Base-by-base conservation (phyloP, 2,797 vertebrate species). In the Artibeus jamaicensis region DNA sequence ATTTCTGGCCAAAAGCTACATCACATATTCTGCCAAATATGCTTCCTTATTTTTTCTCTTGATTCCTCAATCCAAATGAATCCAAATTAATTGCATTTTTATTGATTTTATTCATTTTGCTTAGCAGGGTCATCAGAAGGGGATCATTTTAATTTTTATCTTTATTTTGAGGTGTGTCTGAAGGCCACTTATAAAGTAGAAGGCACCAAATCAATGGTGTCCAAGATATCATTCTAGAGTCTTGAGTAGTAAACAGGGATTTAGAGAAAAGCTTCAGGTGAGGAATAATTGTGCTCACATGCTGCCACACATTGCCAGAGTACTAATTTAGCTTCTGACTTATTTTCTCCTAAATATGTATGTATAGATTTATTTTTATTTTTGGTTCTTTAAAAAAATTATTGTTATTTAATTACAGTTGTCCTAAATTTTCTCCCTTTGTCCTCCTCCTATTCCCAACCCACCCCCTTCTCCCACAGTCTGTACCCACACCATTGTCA, bases 41-140 rank as follows among this genome's bases (percentile, higher is more conserved):
- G 79, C 88, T 95, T 96, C 88, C 79, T 95, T 97, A 95, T 96
- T 96, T 97, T 92, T 55, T 14, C 74, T 94, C 92, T 91, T 89
- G 88, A 86, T 95, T 86, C 65, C 94, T 77, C 86, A 93, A 74
- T 92, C 90, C 86, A 96, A 95, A 97, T 96, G 94, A 97, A 91
- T 96, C 86, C 83, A 94, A 97, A 97, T 97, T 96, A 97, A 97
- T 96, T 97, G 95, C 89, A 85, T 94, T 97, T 97, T 95, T 96
- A 97, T 97, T 96, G 97, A 97, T 97, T 96, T 96, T 95, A 91
- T 97, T 96, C 88, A 0, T 96, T 96, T 96, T 89, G 86, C 92
- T 96, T 88, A 96, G 88, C 88, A 92, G 77, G 95, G 88, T 95
- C 92, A 95, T 97, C 92, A 93, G 90, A 97, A 96, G 91, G 90